Evolutionary conservation across 2,797 vertebrate genomes (phyloP), one percentile per base, ranked within the genome.

Genomic region (Ibycter americanus): DNA sequence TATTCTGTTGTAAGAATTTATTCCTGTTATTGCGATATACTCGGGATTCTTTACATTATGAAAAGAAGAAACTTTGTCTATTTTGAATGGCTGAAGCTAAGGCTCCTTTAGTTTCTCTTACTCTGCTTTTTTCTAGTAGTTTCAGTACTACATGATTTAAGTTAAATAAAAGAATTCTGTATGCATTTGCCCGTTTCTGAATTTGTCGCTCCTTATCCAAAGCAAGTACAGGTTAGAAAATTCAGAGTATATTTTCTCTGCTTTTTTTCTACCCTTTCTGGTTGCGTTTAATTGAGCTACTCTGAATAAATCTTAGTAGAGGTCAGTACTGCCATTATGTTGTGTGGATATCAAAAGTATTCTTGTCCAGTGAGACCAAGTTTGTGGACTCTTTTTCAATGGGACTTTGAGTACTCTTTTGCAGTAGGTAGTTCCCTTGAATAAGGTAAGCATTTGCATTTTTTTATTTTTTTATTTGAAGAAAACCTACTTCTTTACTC

Each of bases 91-190:
- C 99, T 99, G 98, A 99, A 98, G 98, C 98, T 98, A 98, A 99
- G 98, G 98, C 98, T 98, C 98, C 96, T 98, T 98, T 98, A 98
- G 98, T 99, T 99, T 99, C 98, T 99, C 98, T 98, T 98, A 98
- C 99, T 99, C 98, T 97, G 99, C 98, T 99, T 98, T 99, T 98
- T 99, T 99, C 98, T 99, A 99, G 98, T 98, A 98, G 99, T 99
- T 99, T 98, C 98, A 98, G 97, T 98, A 99, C 98, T 99, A 99
- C 98, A 98, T 99, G 98, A 98, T 99, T 99, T 99, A 99, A 99
- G 98, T 99, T 99, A 98, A 99, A 99, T 99, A 99, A 99, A 99
- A 98, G 95, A 98, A 98, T 98, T 98, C 98, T 99, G 98, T 99
- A 99, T 99, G 99, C 99, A 99, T 90, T 87, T 93, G 87, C 76